phyloP scores from a whole-genome alignment of 2,888 invertebrate genomes.

The Macrostomum cliftonense region DNA sequence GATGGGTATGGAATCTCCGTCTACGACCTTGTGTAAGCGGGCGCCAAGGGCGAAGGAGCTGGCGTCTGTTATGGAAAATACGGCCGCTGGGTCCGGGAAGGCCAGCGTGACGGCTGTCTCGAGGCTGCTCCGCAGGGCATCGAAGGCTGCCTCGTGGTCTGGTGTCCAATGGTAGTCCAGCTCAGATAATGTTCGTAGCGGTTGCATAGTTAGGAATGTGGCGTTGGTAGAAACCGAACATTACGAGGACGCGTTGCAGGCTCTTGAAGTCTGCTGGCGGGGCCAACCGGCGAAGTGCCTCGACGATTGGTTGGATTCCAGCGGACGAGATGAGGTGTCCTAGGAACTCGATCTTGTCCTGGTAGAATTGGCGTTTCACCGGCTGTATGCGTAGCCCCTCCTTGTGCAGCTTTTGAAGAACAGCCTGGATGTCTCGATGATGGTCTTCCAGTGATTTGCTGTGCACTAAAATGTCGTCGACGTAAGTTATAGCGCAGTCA shows the following conservation, averaged over 20 bases:
- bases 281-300: constrained; percentile 9
- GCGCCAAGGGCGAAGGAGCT: background rate
- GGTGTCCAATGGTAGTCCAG: no score
- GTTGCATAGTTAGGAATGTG: background rate
- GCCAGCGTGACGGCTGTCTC: no score
- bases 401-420: background rate
- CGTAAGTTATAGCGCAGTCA: background rate
- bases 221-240: constrained; percentile 13
- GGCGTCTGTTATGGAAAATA: background rate
- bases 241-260: constrained; percentile 12
- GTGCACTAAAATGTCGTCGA: constrained; percentile 3
- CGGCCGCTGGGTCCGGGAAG: no score
- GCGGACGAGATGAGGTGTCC: background rate
- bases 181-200: no score
- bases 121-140: no score
- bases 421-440: background rate
- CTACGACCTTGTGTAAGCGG: background rate
- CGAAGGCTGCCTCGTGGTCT: no score
- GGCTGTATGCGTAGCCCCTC: constrained; percentile 2
- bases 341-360: background rate
- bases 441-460: background rate
- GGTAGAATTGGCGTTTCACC: constrained; percentile 13
- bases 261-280: constrained; percentile 1
- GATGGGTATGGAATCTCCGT: background rate
- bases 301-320: constrained; percentile 3